A percentile compares a stretch with the other conserved stretches of the same genome.
These are phyloP conservation scores for Physocephala rufipes DNA, from an alignment of 2,888 invertebrate species.

Conservation along the genomic window DNA sequence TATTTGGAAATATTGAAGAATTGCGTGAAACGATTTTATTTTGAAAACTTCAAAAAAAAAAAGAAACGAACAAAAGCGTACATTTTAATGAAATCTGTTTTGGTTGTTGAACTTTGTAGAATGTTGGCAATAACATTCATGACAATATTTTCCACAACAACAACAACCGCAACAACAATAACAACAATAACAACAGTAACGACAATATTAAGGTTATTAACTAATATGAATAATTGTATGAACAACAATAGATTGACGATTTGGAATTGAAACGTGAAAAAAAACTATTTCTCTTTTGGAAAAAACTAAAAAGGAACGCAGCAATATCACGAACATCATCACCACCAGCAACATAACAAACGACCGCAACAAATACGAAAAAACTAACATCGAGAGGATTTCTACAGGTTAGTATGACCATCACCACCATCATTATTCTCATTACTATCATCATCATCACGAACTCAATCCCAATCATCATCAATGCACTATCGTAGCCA, in stretches of 20 bases:
- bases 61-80: not conserved
- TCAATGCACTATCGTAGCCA: too few species aligned
- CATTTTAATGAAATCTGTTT: too few species aligned
- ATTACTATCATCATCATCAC: too few species aligned
- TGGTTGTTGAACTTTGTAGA: conserved; percentile 4
- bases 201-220: too few species aligned
- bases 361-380: not conserved
- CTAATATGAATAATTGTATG: not conserved
- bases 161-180: conserved; percentile 8
- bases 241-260: not conserved
- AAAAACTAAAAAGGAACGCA: too few species aligned
- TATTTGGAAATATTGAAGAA: conserved; percentile 26
- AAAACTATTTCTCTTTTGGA: too few species aligned
- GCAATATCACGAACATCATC: not conserved
- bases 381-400: not conserved
- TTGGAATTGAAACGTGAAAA: too few species aligned
- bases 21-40: conserved; percentile 21
- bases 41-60: not conserved
- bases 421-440: too few species aligned
- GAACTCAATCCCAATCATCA: too few species aligned
- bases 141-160: conserved; percentile 4
- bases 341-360: conserved; percentile 3
- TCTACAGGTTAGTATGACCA: not conserved
- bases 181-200: conserved; percentile 6
- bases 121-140: not conserved